These are phyloP conservation scores for Pachymerium ferrugineum DNA, from an alignment of 2,888 invertebrate genomes.

Conservation along the genomic window DNA sequence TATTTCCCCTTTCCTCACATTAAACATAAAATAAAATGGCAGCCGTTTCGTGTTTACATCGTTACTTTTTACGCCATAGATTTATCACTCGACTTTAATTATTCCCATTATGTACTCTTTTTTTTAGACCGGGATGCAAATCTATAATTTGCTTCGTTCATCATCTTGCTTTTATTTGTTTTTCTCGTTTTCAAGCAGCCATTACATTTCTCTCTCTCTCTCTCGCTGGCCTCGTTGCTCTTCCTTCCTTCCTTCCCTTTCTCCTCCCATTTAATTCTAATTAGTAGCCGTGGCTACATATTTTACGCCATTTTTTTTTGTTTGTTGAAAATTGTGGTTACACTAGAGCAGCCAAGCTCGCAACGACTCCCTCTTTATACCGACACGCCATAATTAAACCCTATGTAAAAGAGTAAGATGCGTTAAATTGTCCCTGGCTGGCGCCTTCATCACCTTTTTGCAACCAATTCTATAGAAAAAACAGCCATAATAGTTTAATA, in stretches of 20 bases:
- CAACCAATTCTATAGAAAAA: background rate
- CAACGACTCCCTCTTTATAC: background rate
- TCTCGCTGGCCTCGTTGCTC: background rate
- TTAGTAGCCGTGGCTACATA: slow-evolving; percentile 31
- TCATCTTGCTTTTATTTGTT: slow-evolving; percentile 31
- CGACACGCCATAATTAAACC: background rate
- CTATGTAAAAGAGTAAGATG: background rate
- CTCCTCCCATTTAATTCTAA: slow-evolving; percentile 31
- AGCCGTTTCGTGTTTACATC: background rate
- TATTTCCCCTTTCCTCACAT: too few relatives aligned
- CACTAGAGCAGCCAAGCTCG: slow-evolving; percentile 5
- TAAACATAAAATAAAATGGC: background rate
- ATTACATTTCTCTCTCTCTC: slow-evolving; percentile 13
- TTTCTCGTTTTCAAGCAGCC: slow-evolving; percentile 28
- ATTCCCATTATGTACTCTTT: background rate
- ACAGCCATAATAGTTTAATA: background rate
- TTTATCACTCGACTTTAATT: slow-evolving; percentile 2
- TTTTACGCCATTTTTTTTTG: slow-evolving; percentile 30
- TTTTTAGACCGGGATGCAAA: background rate
- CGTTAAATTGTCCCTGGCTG: slow-evolving; percentile 2
- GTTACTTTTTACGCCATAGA: background rate
- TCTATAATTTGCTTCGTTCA: slow-evolving; percentile 11
- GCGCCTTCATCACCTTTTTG: background rate
- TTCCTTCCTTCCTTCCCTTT: slow-evolving; percentile 2
- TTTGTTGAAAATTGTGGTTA: slow-evolving; percentile 31